Evolutionary conservation across 2,888 invertebrate species (phyloP).

Genomic region (Brachycybe producta): DNA sequence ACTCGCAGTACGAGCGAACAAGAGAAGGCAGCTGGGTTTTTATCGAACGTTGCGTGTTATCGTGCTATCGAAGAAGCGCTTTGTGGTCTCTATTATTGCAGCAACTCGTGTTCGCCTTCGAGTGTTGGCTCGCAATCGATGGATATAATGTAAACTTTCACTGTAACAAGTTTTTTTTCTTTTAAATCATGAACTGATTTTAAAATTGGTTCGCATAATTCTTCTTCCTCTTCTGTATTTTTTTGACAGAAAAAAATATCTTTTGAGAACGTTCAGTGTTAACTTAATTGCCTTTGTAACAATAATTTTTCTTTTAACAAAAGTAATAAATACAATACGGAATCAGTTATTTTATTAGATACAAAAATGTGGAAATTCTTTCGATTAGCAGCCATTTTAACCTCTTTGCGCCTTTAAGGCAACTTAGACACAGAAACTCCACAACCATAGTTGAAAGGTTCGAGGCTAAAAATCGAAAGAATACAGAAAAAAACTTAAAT

Average conservation of each 20-base stretch:
- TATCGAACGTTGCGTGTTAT: slow-evolving; percentile 65
- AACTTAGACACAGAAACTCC: no score
- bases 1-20: slow-evolving; percentile 56
- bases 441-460: no score
- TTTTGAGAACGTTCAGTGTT: background rate
- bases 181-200: background rate
- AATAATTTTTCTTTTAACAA: no score
- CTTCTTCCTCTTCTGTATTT: background rate
- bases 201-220: background rate
- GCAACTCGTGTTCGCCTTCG: background rate
- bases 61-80: slow-evolving; percentile 79
- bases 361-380: no score
- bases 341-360: no score
- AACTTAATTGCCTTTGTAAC: no score
- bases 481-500: slow-evolving; percentile 19
- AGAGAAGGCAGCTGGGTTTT: slow-evolving; percentile 79
- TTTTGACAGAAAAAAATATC: background rate
- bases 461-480: background rate
- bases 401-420: no score
- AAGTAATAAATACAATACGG: no score
- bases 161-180: background rate
- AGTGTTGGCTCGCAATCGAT: slow-evolving; percentile 4
- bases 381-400: no score
- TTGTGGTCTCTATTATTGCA: slow-evolving; percentile 41
- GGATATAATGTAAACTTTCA: slow-evolving; percentile 3